Base-by-base conservation (phyloP, 2,888 invertebrate genomes). In the Pseudococcus jackbeardsleyi region DNA sequence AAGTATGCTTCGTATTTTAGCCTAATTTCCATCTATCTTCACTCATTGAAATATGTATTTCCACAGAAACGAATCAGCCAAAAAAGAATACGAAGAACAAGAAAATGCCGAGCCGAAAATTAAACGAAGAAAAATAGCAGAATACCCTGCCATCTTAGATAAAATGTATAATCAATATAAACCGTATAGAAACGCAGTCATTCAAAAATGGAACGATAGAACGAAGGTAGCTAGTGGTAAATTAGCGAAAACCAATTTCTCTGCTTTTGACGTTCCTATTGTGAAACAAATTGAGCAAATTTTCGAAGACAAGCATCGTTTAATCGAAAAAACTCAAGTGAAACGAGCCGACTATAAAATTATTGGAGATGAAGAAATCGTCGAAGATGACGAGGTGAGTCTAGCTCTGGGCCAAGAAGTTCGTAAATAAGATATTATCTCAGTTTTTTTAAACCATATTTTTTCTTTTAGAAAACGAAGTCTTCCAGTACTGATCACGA, bases 191-290 rank as follows among this genome's bases (percentile, higher is more conserved):
- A 95, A 98, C 91, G 92, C 94, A 0, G 95, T 96, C 11, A 95
- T 99, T 89, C 95, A 97, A 90, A 98, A 98, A 91, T 99, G 99
- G 99, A 96, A 98, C 92, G 97, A 98, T 89, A 97, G 97, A 92
- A 98, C 98, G 0, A 94, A 95, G 90, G 92, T 96, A 50, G 93
- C 95, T 0, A 93, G 94, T 15, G 93, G 94, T 9, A 94, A 93
- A 90, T 92, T 95, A 11, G 95, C 94, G 90, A 93, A 92, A 90
- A 92, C 94, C 92, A 85, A 95, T 92, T 91, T 95, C 94, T 90
- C 93, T 91, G 92, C 92, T 89, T 92, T 92, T 91, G 94, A 92
- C 90, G 92, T 92, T 91, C 93, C 92, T 89, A 93, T 92, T 89
- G 91, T 95, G 6, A 95, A 95, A 90, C 97, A 98, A 92, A 97